Evolutionary conservation across 2,888 invertebrate genomes (phyloP).

Genomic region (Pandemis heparana): DNA sequence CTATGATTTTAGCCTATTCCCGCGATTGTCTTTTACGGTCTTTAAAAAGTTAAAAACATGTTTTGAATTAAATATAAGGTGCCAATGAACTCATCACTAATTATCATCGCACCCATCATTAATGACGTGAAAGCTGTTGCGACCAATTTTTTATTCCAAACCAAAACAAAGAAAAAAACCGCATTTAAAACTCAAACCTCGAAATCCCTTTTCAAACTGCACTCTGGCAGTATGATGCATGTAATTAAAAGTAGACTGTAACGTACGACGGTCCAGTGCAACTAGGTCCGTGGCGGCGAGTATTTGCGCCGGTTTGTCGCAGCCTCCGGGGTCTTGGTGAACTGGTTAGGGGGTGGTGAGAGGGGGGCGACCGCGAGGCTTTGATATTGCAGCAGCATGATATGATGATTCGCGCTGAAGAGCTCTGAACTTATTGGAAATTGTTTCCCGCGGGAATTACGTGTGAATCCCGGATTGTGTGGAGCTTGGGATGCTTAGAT

Average conservation of each 20-base stretch:
- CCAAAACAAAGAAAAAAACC: constrained; percentile 50
- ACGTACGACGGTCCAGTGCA: constrained; percentile 51
- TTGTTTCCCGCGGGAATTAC: constrained; percentile 29
- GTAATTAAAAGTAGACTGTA: constrained; percentile 78
- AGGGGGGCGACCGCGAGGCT: constrained; percentile 64
- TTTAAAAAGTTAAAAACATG: no score
- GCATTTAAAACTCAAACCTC: constrained; percentile 59
- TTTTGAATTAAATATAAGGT: no score
- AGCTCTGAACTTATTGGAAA: constrained; percentile 40
- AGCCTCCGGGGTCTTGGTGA: background rate
- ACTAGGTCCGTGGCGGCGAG: constrained; percentile 47
- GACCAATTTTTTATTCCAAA: constrained; percentile 47
- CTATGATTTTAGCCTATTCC: no score
- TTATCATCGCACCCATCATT: background rate
- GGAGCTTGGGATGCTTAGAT: background rate
- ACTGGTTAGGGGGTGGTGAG: constrained; percentile 31
- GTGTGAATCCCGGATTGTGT: background rate
- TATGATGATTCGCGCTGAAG: constrained; percentile 56
- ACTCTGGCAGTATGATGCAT: constrained; percentile 73
- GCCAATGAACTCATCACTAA: no score
- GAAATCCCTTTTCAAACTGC: constrained; percentile 75
- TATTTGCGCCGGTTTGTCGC: constrained; percentile 35
- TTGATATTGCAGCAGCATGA: constrained; percentile 65
- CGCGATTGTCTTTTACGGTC: no score
- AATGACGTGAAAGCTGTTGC: background rate